Conservation (phyloP, 2,888 invertebrate genomes). For the Hartigia nigra region DNA sequence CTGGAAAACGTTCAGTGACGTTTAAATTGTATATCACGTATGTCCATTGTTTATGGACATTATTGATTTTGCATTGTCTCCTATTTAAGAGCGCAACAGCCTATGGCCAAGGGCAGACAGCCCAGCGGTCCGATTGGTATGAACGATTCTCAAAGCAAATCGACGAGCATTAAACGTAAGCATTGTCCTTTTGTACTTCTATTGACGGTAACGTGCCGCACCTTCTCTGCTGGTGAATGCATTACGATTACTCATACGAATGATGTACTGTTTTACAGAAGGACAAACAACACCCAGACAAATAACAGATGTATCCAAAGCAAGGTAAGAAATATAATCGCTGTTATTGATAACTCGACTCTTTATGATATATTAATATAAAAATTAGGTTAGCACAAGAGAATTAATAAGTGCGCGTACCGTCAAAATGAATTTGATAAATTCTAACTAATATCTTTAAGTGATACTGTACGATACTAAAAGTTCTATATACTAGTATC, state of each 20-base stretch:
- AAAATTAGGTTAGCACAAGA: background rate
- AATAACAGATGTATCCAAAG: constrained; percentile 40
- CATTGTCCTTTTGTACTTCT: constrained; percentile 9
- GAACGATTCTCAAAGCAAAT: constrained; percentile 21
- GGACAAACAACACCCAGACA: constrained; percentile 32
- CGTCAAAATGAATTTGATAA: background rate
- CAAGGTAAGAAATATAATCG: constrained; percentile 40
- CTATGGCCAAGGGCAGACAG: constrained; percentile 14
- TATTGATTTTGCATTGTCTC: background rate
- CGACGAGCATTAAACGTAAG: constrained; percentile 33
- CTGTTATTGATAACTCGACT: background rate
- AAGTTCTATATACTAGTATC: constrained; percentile 19
- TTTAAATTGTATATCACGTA: background rate
- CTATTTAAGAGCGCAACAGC: constrained; percentile 15
- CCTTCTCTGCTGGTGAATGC: constrained; percentile 11
- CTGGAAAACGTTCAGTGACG: background rate
- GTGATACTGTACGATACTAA: background rate
- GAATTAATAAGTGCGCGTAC: background rate
- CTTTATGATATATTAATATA: background rate
- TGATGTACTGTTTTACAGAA: constrained; percentile 28
- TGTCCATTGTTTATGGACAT: background rate
- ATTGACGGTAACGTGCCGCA: constrained; percentile 15
- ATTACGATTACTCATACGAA: background rate
- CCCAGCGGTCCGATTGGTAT: constrained; percentile 6
- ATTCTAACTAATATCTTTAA: background rate